A percentile compares a stretch with the other conserved stretches of the same genome.
phyloP scores from a whole-genome alignment of 2,888 invertebrate genomes.

The Ariolimax columbianus region DNA sequence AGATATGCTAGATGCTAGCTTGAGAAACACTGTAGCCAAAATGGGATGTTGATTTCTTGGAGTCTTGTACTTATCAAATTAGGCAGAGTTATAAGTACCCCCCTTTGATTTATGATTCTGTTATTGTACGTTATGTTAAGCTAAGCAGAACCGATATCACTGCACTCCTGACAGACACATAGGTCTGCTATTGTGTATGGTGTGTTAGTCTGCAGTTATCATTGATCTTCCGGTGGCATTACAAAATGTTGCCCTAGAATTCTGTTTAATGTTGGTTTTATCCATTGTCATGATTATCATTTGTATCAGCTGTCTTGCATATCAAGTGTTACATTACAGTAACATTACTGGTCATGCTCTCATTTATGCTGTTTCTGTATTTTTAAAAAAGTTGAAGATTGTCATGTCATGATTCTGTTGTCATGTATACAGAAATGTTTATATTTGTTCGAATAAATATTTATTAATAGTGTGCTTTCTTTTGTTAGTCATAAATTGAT shows the following conservation, averaged over 20 bases:
- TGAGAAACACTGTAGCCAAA: too few relatives aligned
- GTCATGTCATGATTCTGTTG: neutral
- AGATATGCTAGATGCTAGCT: too few relatives aligned
- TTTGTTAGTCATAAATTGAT: neutral
- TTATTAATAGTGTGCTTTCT: neutral
- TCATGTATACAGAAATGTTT: constrained; percentile 15
- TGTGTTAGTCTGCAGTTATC: neutral
- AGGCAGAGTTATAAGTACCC: neutral
- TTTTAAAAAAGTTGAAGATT: neutral
- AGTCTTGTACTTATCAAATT: neutral
- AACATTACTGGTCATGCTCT: neutral
- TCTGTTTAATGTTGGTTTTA: neutral
- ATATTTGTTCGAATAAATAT: constrained; percentile 12
- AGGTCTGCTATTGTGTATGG: neutral
- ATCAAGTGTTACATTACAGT: constrained; percentile 14
- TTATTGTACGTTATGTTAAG: too few relatives aligned
- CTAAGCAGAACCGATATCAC: too few relatives aligned
- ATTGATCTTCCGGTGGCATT: constrained; percentile 22
- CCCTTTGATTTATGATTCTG: neutral
- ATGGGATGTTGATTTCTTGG: neutral
- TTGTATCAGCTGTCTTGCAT: neutral
- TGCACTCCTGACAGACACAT: too few relatives aligned
- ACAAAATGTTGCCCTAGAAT: neutral
- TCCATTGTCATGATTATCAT: neutral
- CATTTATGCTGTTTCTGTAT: neutral